Conservation (phyloP, 1,140 invertebrate species). For the Portunus trituberculatus region DNA sequence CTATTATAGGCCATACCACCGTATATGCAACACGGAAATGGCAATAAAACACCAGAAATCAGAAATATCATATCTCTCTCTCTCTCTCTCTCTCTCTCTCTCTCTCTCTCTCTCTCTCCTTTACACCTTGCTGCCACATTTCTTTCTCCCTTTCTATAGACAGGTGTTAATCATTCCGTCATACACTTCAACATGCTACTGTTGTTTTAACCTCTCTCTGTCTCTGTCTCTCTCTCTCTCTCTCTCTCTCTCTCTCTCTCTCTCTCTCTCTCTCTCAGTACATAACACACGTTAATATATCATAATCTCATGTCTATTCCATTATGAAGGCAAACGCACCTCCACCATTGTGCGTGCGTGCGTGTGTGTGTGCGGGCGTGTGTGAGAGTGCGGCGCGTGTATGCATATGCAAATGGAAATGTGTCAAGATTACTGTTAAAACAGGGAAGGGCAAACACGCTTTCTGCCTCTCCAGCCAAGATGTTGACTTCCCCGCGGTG, state of each 20-base stretch:
- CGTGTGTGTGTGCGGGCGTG: not conserved
- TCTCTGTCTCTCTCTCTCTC: conserved; percentile 8
- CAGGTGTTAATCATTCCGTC: too few species aligned
- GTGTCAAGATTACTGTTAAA: conserved; percentile 23
- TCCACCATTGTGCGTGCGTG: not conserved
- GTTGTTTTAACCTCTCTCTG: not conserved
- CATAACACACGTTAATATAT: not conserved
- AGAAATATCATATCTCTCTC: too few species aligned
- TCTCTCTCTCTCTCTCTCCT: too few species aligned
- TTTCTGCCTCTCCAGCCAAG: conserved; percentile 18
- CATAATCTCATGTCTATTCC: not conserved
- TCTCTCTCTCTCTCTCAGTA: not conserved
- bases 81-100: too few species aligned
- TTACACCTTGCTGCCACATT: too few species aligned
- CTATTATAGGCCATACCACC: too few species aligned
- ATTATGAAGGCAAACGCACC: not conserved
- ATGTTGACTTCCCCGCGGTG: not conserved
- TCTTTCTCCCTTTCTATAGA: too few species aligned
- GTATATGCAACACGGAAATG: too few species aligned
- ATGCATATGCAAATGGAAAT: conserved; percentile 3
- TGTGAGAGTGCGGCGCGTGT: conserved; percentile 5
- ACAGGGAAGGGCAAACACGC: not conserved
- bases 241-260: conserved; percentile 20
- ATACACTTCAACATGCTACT: too few species aligned
- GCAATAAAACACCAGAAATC: too few species aligned